phyloP scores from a whole-genome alignment of 2,113 vertebrate genomes.

The Leucosticte australis region DNA sequence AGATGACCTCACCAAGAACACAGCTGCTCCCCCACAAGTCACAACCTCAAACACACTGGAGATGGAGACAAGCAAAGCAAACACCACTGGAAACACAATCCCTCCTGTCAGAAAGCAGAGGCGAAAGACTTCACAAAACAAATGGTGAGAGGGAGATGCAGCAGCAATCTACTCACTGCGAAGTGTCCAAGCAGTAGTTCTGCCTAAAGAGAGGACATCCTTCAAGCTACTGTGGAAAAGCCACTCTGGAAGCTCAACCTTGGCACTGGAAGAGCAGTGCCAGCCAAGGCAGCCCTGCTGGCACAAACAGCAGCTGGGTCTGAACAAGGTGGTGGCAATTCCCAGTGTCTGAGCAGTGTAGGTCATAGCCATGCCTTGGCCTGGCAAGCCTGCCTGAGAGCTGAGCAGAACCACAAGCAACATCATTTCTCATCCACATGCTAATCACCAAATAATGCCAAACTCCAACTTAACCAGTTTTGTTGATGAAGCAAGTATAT shows the following conservation, averaged over 20 bases:
- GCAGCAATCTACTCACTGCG: not conserved
- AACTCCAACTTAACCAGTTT: not conserved
- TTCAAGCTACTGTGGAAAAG: not conserved
- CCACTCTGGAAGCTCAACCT: not conserved
- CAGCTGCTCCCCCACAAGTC: not conserved
- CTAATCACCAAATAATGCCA: not conserved
- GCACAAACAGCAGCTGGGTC: not conserved
- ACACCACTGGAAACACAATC: not conserved
- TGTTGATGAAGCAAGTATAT: not conserved
- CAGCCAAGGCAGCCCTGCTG: not conserved
- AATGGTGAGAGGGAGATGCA: not conserved
- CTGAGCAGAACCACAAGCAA: not conserved
- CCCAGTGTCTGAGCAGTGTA: fast-evolving
- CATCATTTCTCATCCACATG: not conserved
- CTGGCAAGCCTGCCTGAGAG: not conserved
- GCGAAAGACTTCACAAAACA: not conserved
- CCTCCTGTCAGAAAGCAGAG: not conserved
- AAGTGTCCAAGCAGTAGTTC: not conserved
- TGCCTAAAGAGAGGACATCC: not conserved
- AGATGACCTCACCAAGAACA: not conserved
- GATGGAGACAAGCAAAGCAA: not conserved
- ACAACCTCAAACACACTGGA: not conserved
- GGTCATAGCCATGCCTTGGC: not conserved
- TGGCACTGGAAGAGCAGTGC: not conserved
- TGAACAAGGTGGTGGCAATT: fast-evolving